Percentiles rank a stretch among this genome's conserved stretches.
Evolutionary conservation across 2,888 invertebrate species (phyloP).

Genomic region (Spilosoma lubricipeda): DNA sequence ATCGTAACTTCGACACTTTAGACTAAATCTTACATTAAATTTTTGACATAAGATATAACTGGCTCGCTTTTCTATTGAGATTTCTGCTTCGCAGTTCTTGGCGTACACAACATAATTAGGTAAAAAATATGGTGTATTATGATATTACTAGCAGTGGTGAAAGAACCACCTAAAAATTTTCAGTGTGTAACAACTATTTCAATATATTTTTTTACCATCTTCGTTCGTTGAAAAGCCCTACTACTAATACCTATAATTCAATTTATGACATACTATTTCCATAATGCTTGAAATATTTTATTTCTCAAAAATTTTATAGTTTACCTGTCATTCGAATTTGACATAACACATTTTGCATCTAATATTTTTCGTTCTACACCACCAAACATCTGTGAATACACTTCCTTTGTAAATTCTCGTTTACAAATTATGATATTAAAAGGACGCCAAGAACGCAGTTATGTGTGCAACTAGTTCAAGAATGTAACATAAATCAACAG

Average conservation of each 20-base stretch:
- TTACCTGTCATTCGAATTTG: too few species aligned
- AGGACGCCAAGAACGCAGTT: not conserved
- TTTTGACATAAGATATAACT: constrained; percentile 11
- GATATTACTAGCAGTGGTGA: not conserved
- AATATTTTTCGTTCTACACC: not conserved
- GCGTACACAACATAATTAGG: not conserved
- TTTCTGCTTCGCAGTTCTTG: constrained; percentile 3
- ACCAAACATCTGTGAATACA: not conserved
- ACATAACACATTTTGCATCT: not conserved
- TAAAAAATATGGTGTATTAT: not conserved
- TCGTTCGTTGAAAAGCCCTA: not conserved
- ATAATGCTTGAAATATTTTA: not conserved
- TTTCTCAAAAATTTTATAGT: not conserved
- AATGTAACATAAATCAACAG: constrained; percentile 10
- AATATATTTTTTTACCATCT: not conserved
- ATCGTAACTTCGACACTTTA: constrained; percentile 10
- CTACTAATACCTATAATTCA: not conserved
- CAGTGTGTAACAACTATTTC: not conserved
- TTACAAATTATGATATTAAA: not conserved
- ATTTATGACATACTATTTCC: too few species aligned
- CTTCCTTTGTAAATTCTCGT: not conserved
- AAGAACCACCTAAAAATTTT: too few species aligned
- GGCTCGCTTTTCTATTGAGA: constrained; percentile 6
- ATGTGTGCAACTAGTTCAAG: constrained; percentile 7
- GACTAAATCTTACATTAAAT: constrained; percentile 19